Evolutionary conservation across 2,888 invertebrate species (phyloP), one percentile per base, ranked within the genome.

Genomic region (Rhagium mordax): DNA sequence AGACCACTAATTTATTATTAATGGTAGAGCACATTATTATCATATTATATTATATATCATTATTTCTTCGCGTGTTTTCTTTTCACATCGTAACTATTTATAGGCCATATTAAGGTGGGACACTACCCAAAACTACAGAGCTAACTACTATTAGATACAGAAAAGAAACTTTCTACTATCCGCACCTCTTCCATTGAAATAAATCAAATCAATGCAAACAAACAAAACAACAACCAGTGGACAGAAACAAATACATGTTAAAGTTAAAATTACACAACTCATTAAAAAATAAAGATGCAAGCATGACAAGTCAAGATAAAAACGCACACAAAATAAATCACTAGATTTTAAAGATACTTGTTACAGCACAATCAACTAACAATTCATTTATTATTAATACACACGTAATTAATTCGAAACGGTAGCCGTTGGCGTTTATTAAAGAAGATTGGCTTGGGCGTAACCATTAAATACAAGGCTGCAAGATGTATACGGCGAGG

Each of bases 391-490:
- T 41, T 41, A 61, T 47, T 61, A 47, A 61, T 61, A 47, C n/a
- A 47, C 33, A 61, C 51, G 13, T 20, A 51, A 18, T 51, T 51
- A 29, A 29, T 65, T 29, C 8, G 10, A 61, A 47, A 24, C 49
- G 59, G 33, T 60, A 48, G 60, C 70, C 27, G 13, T 57, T 70
- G 65, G 55, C 57, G 21, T 47, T 33, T 62, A 70, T 70, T 70
- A 70, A 24, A 48, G 51, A 61, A 20, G 10, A 62, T 15, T 62
- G 55, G 41, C 10, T 49, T 60, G 59, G 70, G 66, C 71, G 60
- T 60, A 21, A 60, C 57, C 20, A 3, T 65, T 65, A 60, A 66
- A 65, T 51, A 8, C 64, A 65, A 20, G 64, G 24, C 64, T 65
- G 49, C 21, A 47, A 21, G 15, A 33, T 15, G 21, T 59, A 10